Evolutionary conservation across 2,113 vertebrate species (phyloP).

Genomic region (Lasiurus cinereus): DNA sequence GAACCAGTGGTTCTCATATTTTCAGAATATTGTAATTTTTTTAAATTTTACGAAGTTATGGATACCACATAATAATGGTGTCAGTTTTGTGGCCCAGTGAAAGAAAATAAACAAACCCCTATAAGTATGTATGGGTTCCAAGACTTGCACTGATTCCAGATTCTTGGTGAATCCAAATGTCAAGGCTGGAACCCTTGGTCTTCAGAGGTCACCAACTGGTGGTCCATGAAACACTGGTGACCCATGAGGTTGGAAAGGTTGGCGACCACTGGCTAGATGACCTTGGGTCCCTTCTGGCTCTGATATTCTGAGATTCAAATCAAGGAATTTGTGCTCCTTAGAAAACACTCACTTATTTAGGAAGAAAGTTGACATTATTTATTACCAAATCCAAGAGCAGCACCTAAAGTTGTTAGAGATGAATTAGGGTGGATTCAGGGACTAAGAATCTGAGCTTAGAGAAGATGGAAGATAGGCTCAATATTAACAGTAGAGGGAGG

Average conservation of each 20-base stretch:
- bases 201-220: too few relatives aligned
- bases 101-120: background rate
- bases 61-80: background rate
- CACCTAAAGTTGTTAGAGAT: background rate
- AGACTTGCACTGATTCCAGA: background rate
- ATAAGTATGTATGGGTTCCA: background rate
- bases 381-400: background rate
- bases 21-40: background rate
- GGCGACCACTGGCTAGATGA: background rate
- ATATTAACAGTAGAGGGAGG: background rate
- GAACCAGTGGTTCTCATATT: background rate
- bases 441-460: background rate
- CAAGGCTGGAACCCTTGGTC: background rate
- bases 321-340: background rate
- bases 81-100: background rate
- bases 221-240: too few relatives aligned
- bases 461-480: background rate
- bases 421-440: background rate
- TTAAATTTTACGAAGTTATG: background rate
- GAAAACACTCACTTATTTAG: conserved; percentile 44
- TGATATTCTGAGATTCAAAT: conserved; percentile 15
- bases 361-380: conserved; percentile 15
- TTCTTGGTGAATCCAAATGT: background rate
- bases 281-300: background rate
- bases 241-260: too few relatives aligned